phyloP scores from a whole-genome alignment of 2,797 vertebrate genomes.

The Sorex maritimensis region DNA sequence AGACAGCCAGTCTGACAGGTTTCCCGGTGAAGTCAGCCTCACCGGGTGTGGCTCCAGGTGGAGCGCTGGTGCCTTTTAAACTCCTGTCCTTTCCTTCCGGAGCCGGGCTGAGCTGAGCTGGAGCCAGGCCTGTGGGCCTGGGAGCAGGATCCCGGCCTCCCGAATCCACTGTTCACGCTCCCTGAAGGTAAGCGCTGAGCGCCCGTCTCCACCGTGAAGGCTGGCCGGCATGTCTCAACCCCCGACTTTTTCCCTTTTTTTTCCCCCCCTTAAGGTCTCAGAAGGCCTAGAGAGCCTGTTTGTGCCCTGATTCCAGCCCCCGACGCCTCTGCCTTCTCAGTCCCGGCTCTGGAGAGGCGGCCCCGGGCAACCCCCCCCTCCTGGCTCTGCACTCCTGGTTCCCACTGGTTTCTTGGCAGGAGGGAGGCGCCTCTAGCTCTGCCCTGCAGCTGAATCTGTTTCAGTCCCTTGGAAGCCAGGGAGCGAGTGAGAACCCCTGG shows the following conservation, averaged over 20 bases:
- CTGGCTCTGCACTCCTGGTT: not conserved
- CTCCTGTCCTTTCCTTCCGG: conserved; percentile 38
- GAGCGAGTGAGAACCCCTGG: not conserved
- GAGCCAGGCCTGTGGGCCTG: conserved; percentile 17
- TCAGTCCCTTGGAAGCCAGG: conserved; percentile 37
- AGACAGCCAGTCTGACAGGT: conserved; percentile 75
- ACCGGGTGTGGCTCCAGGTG: conserved; percentile 77
- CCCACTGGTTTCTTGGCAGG: conserved; percentile 19
- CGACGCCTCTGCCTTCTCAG: not conserved
- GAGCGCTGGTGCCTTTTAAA: conserved; percentile 79
- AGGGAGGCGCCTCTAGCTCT: not conserved
- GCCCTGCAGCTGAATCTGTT: not conserved
- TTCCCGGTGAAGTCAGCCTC: conserved; percentile 76
- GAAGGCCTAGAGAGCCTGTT: not conserved
- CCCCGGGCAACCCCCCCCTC: conserved; percentile 15
- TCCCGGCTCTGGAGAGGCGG: not conserved
- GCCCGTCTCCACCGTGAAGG: not conserved
- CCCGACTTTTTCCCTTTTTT: not conserved
- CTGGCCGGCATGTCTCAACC: not conserved
- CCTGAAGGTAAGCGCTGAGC: conserved; percentile 74
- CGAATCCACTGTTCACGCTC: conserved; percentile 22
- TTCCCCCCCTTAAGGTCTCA: conserved; percentile 50
- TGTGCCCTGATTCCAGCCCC: not conserved
- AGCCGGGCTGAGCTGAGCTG: conserved; percentile 54
- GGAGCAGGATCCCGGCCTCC: conserved; percentile 55